These are phyloP conservation scores for Burhinus bistriatus DNA, from an alignment of 2,113 vertebrate genomes.

Conservation along the genomic window DNA sequence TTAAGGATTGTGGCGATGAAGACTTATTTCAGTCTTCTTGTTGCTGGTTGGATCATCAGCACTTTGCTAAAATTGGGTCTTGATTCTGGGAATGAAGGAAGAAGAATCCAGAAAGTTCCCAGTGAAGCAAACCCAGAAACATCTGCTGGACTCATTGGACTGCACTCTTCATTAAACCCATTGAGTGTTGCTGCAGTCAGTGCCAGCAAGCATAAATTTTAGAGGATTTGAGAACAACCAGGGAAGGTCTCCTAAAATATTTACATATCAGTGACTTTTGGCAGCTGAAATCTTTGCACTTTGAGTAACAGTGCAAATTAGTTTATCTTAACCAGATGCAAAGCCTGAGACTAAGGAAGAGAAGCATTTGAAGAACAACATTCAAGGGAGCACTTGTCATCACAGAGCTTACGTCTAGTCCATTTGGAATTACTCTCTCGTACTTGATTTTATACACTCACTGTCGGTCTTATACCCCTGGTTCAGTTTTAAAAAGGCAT, in stretches of 20 bases:
- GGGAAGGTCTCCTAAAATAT: neutral
- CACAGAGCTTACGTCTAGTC: neutral
- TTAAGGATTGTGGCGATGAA: neutral
- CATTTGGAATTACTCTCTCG: neutral
- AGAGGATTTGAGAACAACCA: neutral
- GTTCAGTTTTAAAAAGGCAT: neutral
- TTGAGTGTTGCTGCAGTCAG: neutral
- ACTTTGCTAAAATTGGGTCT: slow-evolving; percentile 53
- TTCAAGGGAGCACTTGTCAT: neutral
- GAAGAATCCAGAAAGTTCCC: slow-evolving; percentile 39
- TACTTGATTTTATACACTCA: neutral
- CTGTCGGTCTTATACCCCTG: neutral
- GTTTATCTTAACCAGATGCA: neutral
- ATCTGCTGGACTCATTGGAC: slow-evolving; percentile 45
- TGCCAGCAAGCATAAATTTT: neutral
- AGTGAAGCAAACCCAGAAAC: slow-evolving; percentile 43
- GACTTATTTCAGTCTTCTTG: slow-evolving; percentile 10
- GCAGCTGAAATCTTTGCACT: neutral
- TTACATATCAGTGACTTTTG: neutral
- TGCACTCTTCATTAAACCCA: slow-evolving; percentile 22
- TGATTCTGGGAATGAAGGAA: slow-evolving; percentile 53
- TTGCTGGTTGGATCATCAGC: neutral
- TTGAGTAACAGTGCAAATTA: neutral
- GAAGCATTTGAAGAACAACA: neutral
- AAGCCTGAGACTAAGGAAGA: neutral